Base-by-base conservation (phyloP, 2,797 vertebrate species). In the Argyrosomus regius region DNA sequence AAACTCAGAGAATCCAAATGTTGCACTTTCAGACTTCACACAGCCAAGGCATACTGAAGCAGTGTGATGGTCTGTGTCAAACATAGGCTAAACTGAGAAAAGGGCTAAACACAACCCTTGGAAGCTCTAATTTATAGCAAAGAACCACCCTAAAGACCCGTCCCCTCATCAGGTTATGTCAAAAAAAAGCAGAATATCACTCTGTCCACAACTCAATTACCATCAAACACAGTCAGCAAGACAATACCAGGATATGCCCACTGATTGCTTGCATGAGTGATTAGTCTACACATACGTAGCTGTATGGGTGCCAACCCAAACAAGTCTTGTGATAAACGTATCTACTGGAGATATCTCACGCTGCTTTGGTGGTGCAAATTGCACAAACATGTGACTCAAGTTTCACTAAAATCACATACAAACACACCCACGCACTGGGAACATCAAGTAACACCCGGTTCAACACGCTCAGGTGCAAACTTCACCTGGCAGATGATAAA, bases 241-340 rank as follows among this genome's bases (percentile, higher is more conserved):
- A 95, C 94, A 95, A 95, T 94, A 31, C 86, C 93, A 94, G 94
- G 94, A 95, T 93, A 28, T 93, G 88, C 90, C 90, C 85, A 82
- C 91, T 93, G 91, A 93, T 93, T 66, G 84, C 81, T 88, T 26
- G 82, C 77, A 48, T 87, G 88, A 90, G 86, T 91, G 93, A 94
- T 93, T 92, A 84, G 92, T 86, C 86, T 85, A 85, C 85, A 74
- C 75, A 60, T 76, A 64, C 50, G 24, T 28, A 86, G 74, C 76
- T 83, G 77, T 45, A 45, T 59, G 75, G 0, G 75, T 5, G 91
- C 92, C 93, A 94, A 94, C 84, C 73, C 77, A 94, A 95, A 94
- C 92, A 93, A 82, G 56, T 76, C 61, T 74, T 50, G 72, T 84
- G 82, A 22, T 91, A 93, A 93, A 87, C 81, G 89, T 49, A 78